These are phyloP conservation scores for Sakesphorus luctuosus DNA, from an alignment of 2,113 vertebrate species.

Conservation along the genomic window DNA sequence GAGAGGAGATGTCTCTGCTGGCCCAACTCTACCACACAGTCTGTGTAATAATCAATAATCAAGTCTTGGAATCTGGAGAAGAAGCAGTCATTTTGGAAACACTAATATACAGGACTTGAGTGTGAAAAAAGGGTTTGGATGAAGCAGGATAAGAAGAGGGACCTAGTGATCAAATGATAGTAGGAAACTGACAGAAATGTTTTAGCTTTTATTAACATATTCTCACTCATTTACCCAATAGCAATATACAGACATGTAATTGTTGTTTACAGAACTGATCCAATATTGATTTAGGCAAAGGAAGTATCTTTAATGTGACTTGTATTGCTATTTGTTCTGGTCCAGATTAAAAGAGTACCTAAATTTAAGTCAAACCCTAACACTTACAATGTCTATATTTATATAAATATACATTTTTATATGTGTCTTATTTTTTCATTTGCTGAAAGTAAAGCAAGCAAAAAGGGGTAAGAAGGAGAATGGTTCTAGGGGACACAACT, in stretches of 20 bases:
- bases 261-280: background rate
- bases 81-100: background rate
- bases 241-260: background rate
- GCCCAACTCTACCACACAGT: background rate
- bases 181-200: background rate
- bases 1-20: background rate
- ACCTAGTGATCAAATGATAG: background rate
- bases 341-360: background rate
- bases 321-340: background rate
- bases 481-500: background rate
- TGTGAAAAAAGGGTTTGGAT: background rate
- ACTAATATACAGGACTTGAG: background rate
- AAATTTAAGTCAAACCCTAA: background rate
- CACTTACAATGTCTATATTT: background rate
- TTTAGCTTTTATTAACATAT: background rate
- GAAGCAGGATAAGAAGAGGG: background rate
- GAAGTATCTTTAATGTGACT: background rate
- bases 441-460: background rate
- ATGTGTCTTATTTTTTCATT: background rate
- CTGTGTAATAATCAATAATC: background rate
- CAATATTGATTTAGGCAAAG: background rate
- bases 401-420: background rate
- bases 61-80: background rate
- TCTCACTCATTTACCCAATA: background rate
- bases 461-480: background rate